A percentile compares a stretch with the other conserved stretches of the same genome.
Conservation (phyloP, 2,113 vertebrate genomes). For the Sorex araneus region DNA sequence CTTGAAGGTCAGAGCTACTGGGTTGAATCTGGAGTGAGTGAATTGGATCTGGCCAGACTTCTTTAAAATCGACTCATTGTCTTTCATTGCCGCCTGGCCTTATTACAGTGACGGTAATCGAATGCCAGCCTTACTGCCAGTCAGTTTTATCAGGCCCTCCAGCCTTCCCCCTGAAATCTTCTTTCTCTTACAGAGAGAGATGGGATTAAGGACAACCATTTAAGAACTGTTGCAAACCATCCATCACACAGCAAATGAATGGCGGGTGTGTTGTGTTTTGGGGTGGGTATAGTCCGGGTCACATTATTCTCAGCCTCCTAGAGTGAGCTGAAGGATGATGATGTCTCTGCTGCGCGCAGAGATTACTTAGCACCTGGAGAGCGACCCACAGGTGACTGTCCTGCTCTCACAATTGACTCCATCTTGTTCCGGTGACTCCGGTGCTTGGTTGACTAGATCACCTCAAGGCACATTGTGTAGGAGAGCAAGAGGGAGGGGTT, state of each 20-base stretch:
- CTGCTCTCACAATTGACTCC: background rate
- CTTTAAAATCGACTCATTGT: slow-evolving; percentile 10
- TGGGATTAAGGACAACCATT: slow-evolving; percentile 3
- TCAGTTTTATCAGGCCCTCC: slow-evolving; percentile 16
- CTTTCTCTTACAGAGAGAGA: slow-evolving; percentile 40
- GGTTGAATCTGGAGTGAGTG: background rate
- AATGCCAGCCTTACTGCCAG: background rate
- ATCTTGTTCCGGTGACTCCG: too few species aligned
- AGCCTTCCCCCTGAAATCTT: background rate
- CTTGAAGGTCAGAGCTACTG: slow-evolving; percentile 12
- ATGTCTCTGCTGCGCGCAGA: background rate
- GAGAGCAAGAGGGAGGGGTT: background rate
- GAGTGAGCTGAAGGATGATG: background rate
- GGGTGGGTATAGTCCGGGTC: too few species aligned
- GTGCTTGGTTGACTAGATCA: background rate
- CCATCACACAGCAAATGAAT: background rate
- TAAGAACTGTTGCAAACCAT: background rate
- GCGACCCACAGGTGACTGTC: background rate
- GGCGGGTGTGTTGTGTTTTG: background rate
- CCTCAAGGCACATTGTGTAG: background rate
- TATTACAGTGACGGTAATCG: background rate
- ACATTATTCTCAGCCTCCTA: too few species aligned
- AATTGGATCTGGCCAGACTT: slow-evolving; percentile 39
- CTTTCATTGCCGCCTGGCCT: background rate
- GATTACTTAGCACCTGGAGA: background rate